Percentiles rank a stretch among this genome's conserved stretches.
Conservation (phyloP, 1,140 invertebrate species). For the Monomorium pharaonis region DNA sequence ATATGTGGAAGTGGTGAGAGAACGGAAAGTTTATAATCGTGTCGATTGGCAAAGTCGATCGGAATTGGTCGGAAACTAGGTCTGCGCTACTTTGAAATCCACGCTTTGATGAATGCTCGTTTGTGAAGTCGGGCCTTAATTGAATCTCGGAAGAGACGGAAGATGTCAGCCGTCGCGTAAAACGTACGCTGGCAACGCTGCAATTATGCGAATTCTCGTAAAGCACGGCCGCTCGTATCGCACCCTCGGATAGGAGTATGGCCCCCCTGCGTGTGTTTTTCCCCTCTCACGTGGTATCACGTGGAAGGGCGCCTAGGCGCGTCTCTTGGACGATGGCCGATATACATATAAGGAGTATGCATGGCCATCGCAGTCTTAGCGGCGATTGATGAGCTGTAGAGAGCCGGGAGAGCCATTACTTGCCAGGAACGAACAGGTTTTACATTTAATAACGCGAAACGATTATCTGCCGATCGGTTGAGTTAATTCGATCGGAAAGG, state of each 20-base stretch:
- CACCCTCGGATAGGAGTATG: conserved; percentile 29
- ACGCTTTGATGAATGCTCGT: conserved; percentile 19
- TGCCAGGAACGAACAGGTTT: conserved; percentile 62
- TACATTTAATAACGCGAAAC: conserved; percentile 67
- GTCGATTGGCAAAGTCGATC: neutral
- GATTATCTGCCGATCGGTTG: conserved; percentile 61
- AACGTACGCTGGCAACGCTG: conserved; percentile 13
- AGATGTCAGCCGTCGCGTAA: conserved; percentile 12
- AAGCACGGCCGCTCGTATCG: conserved; percentile 23
- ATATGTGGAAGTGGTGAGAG: neutral
- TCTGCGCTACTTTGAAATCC: neutral
- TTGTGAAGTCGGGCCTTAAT: conserved; percentile 26
- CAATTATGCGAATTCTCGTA: conserved; percentile 47
- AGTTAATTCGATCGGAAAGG: conserved; percentile 66
- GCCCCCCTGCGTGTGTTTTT: conserved; percentile 24
- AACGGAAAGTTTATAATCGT: neutral
- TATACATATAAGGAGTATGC: too few relatives aligned
- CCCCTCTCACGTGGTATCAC: conserved; percentile 16
- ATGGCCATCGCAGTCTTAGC: conserved; percentile 1
- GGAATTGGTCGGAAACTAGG: neutral
- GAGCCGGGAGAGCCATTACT: conserved; percentile 55
- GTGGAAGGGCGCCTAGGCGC: conserved; percentile 24
- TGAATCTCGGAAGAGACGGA: conserved; percentile 22
- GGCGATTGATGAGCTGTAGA: conserved; percentile 62
- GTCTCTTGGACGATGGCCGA: conserved; percentile 28